Base-by-base conservation (phyloP, 2,113 vertebrate species). In the Sceloporus tristichus region DNA sequence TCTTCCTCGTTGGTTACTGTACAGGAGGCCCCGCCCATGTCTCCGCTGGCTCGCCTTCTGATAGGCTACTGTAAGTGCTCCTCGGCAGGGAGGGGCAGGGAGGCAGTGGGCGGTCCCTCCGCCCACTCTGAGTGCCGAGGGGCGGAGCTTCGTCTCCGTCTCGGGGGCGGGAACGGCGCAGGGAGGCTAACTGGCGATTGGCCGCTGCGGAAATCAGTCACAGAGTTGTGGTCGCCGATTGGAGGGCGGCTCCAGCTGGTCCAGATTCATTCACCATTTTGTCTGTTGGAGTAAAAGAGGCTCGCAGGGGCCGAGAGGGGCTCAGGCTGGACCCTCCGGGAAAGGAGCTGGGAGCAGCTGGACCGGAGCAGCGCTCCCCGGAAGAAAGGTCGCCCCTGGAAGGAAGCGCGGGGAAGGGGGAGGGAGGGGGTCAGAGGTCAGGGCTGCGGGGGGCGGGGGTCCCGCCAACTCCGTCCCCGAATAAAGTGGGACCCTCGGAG, bases 211-310 rank as follows among this genome's bases (percentile, higher is more conserved):
- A 89, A 92, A 94, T 94, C 96, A 96, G 96, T 98, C 97, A 97
- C 89, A 92, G 95, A 93, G 95, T 96, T 95, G 94, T 96, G 95
- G 90, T 82, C 91, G 78, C 89, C 94, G 95, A 98, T 98, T 98
- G 98, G 98, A 91, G 96, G 23, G 74, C 71, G 94, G 40, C 84
- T 96, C 97, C 98, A 98, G 98, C 98, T 98, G 98, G 98, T 98
- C 97, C 97, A 97, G 97, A 97, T 98, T 98, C 98, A 98, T 98
- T 98, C 98, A 98, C 98, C 98, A 98, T 98, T 98, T 98, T 98
- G 98, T 98, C 98, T 97, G 97, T 98, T 98, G 98, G 98, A 98
- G 98, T 98, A 98, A 98, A 98, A 98, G 96, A 88, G 96, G 95
- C 94, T 94, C 93, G 86, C 94, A 95, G 95, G 94, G 94, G 94